Evolutionary conservation across 2,888 invertebrate species (phyloP).

Genomic region (Torymus tubicola): DNA sequence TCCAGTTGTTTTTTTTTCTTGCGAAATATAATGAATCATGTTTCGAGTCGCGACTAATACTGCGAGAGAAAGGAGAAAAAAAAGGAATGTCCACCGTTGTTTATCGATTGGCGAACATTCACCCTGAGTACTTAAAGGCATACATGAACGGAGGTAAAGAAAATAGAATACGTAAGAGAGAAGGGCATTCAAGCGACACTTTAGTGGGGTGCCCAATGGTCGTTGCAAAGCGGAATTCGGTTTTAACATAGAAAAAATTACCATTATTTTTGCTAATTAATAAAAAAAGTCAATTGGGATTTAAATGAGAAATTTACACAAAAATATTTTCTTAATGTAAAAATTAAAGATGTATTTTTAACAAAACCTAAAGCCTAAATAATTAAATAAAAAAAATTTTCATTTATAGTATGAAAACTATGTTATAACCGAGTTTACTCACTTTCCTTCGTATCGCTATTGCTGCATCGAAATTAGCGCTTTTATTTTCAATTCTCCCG

Average conservation of each 20-base stretch:
- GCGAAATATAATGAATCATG: slow-evolving; percentile 9
- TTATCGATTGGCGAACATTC: slow-evolving; percentile 45
- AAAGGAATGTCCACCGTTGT: slow-evolving; percentile 31
- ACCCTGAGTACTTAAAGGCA: slow-evolving; percentile 53
- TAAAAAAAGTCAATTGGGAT: too few species aligned
- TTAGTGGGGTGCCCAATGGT: slow-evolving; percentile 18
- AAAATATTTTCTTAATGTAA: neutral
- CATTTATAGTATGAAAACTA: neutral
- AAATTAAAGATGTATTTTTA: neutral
- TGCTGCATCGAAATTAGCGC: slow-evolving; percentile 34
- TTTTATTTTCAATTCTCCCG: slow-evolving; percentile 45
- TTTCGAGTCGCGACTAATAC: slow-evolving; percentile 29
- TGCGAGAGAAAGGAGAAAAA: slow-evolving; percentile 37
- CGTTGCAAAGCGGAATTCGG: slow-evolving; percentile 33
- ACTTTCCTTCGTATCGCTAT: slow-evolving; percentile 11
- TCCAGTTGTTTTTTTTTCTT: slow-evolving; percentile 7
- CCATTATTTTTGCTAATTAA: too few species aligned
- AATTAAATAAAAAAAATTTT: neutral
- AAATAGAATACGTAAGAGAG: slow-evolving; percentile 38
- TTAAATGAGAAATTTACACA: too few species aligned
- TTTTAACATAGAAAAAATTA: slow-evolving; percentile 5
- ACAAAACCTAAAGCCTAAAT: neutral
- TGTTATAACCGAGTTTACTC: slow-evolving; percentile 35
- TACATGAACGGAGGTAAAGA: slow-evolving; percentile 11
- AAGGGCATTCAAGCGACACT: slow-evolving; percentile 37